Percentiles rank a stretch among this genome's conserved stretches.
These are phyloP conservation scores for Eptesicus fuscus DNA, from an alignment of 2,113 vertebrate genomes.

Conservation along the genomic window DNA sequence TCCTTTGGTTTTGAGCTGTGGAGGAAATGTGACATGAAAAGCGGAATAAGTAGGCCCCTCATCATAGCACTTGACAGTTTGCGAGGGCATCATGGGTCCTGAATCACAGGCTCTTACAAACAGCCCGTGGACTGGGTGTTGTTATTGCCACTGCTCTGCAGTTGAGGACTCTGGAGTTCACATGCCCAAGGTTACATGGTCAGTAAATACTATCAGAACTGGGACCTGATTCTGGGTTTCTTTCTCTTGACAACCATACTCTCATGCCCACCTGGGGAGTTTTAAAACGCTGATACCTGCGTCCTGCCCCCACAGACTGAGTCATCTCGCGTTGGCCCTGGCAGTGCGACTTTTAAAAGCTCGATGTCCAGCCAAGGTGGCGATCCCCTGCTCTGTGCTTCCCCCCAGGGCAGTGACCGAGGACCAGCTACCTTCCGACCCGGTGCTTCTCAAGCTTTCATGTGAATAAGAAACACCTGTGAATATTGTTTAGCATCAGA, in stretches of 20 bases:
- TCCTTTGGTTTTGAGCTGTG: not conserved
- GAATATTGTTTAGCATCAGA: not conserved
- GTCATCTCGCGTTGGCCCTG: not conserved
- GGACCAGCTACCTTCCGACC: not conserved
- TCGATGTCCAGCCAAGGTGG: not conserved
- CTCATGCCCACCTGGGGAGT: too few relatives aligned
- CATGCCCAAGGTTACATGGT: not conserved
- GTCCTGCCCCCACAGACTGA: too few relatives aligned
- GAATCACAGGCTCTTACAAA: not conserved
- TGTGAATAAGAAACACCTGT: not conserved
- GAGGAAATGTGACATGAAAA: not conserved
- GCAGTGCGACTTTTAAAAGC: not conserved
- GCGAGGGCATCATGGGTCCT: not conserved
- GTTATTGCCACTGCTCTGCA: not conserved
- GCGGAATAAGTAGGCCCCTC: not conserved
- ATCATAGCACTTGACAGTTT: not conserved
- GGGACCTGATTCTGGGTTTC: not conserved
- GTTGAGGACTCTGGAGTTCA: not conserved
- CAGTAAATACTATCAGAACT: not conserved
- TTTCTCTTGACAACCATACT: not conserved
- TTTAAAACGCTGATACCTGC: not conserved
- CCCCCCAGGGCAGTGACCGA: not conserved
- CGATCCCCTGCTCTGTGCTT: not conserved
- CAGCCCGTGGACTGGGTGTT: not conserved
- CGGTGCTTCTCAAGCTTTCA: not conserved